Evolutionary conservation across 2,113 vertebrate genomes (phyloP).

Genomic region (Apteryx owenii): DNA sequence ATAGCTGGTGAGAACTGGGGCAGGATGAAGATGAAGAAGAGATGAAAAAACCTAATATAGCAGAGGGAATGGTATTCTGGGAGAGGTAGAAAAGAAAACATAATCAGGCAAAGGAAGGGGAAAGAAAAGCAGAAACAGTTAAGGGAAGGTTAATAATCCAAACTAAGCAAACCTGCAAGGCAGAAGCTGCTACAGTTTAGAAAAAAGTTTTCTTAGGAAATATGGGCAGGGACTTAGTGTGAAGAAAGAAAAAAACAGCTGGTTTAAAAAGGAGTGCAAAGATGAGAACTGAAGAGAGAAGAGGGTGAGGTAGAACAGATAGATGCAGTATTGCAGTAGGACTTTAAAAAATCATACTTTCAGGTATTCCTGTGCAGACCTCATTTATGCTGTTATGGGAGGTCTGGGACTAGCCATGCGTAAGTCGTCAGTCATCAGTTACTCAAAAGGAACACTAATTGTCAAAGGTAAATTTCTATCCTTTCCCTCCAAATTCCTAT

Average conservation of each 20-base stretch:
- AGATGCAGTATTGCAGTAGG: not conserved
- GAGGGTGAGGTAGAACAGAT: not conserved
- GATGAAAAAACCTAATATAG: not conserved
- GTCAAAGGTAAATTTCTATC: not conserved
- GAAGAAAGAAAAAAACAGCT: not conserved
- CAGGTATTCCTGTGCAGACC: not conserved
- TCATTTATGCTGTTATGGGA: not conserved
- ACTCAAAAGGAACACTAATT: not conserved
- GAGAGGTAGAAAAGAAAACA: fast-evolving
- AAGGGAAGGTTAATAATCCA: not conserved
- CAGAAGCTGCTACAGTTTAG: not conserved
- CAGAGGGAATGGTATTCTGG: not conserved
- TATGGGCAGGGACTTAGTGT: not conserved
- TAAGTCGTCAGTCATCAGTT: not conserved
- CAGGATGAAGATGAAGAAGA: not conserved
- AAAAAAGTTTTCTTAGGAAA: not conserved
- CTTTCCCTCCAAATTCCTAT: not conserved
- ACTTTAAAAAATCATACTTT: not conserved
- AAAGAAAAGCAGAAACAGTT: not conserved
- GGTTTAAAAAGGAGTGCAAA: not conserved
- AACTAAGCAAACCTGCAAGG: not conserved
- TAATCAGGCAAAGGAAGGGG: not conserved
- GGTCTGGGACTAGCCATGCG: not conserved
- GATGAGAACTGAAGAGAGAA: not conserved
- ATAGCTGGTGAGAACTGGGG: not conserved